Conservation (phyloP, 2,113 vertebrate species). For the Prietella phreatophila region DNA sequence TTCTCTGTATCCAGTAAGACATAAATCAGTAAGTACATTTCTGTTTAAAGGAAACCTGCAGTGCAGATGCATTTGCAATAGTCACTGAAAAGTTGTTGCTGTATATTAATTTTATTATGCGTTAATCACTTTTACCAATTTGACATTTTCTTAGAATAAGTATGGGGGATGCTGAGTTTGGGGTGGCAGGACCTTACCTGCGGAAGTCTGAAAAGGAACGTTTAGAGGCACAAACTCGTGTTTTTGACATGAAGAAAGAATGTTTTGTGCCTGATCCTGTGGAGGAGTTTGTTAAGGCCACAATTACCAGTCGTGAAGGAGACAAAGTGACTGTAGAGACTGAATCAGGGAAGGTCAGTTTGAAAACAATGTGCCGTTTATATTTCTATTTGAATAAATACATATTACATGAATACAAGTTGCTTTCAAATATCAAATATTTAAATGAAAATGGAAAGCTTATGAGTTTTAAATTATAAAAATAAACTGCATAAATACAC, state of each 20-base stretch:
- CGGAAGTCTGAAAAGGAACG: conserved; percentile 84
- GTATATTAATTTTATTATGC: not conserved
- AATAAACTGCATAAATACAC: not conserved
- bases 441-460: not conserved
- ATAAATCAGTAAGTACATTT: conserved; percentile 56
- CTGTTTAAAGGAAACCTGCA: not conserved
- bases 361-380: not conserved
- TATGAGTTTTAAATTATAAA: not conserved
- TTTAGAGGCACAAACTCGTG: conserved; percentile 80
- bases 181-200: conserved; percentile 76
- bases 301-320: conserved; percentile 74
- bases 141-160: conserved; percentile 43
- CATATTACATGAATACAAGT: not conserved
- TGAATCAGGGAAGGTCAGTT: conserved; percentile 76
- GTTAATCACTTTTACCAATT: not conserved
- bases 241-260: conserved; percentile 83
- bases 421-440: not conserved
- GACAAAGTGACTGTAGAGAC: conserved; percentile 81
- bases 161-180: conserved; percentile 80
- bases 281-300: conserved; percentile 81
- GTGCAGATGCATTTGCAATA: not conserved
- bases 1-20: conserved; percentile 30
- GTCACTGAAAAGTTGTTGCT: not conserved
- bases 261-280: conserved; percentile 79
- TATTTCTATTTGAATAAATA: not conserved